phyloP scores from a whole-genome alignment of 2,797 vertebrate genomes.

The Falco berigora region DNA sequence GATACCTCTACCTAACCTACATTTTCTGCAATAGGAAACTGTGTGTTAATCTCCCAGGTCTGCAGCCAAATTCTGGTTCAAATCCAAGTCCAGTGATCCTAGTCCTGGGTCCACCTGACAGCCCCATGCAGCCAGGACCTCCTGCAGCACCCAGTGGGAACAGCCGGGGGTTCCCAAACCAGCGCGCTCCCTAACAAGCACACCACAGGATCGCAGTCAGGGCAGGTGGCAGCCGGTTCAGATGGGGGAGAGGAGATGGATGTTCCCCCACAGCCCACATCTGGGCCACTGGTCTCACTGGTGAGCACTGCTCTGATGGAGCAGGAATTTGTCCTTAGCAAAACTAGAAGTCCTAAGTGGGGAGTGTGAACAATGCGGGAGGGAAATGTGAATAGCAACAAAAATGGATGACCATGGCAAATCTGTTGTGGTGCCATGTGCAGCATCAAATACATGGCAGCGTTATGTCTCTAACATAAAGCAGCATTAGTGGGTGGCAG shows the following conservation, averaged over 20 bases:
- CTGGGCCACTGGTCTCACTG: neutral
- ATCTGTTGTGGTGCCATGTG: fast-evolving
- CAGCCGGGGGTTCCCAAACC: neutral
- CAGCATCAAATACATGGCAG: neutral
- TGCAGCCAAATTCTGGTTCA: neutral
- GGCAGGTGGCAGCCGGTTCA: neutral
- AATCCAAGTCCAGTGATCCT: neutral
- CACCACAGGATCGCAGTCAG: fast-evolving
- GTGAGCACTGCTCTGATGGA: neutral
- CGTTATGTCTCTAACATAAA: neutral
- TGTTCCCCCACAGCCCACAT: fast-evolving
- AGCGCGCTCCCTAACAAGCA: neutral
- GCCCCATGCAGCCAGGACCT: fast-evolving
- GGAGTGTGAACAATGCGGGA: neutral
- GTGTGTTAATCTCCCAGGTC: neutral
- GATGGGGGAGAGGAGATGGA: neutral
- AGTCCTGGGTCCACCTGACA: neutral
- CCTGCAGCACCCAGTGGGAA: neutral
- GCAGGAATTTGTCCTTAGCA: neutral
- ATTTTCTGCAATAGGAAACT: neutral
- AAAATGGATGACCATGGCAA: neutral
- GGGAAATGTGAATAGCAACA: neutral
- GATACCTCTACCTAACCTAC: neutral
- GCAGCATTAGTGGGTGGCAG: neutral
- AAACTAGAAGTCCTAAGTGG: neutral